Evolutionary conservation across 2,113 vertebrate species (phyloP).

Genomic region (Peromyscus leucopus): DNA sequence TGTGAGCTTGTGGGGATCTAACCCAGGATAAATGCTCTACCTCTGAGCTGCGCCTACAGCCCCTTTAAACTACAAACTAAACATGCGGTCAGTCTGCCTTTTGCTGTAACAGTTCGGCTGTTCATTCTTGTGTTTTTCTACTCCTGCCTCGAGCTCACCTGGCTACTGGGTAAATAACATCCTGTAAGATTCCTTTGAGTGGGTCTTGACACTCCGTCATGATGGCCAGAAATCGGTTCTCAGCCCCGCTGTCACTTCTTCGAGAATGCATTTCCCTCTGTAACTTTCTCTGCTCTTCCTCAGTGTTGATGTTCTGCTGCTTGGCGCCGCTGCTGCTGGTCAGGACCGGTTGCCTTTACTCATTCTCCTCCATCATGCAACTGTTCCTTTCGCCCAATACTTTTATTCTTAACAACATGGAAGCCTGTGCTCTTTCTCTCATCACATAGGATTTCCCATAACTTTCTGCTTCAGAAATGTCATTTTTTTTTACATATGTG

Average conservation of each 20-base stretch:
- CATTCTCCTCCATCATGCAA: background rate
- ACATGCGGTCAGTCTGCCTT: background rate
- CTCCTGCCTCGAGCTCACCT: background rate
- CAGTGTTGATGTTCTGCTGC: background rate
- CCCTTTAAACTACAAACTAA: background rate
- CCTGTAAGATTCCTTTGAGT: background rate
- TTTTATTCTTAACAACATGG: background rate
- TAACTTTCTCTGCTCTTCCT: background rate
- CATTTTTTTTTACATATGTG: background rate
- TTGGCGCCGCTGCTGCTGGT: background rate
- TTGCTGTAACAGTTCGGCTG: background rate
- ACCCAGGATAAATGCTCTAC: background rate
- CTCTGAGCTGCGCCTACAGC: background rate
- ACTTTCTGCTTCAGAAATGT: background rate
- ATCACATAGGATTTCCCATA: background rate
- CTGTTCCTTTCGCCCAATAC: background rate
- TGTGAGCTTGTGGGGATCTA: background rate
- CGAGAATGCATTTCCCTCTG: background rate
- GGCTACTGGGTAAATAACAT: conserved; percentile 18
- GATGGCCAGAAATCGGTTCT: background rate
- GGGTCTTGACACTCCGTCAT: background rate
- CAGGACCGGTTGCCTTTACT: background rate
- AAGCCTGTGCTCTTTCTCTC: background rate
- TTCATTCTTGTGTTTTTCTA: background rate
- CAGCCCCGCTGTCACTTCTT: background rate